A percentile compares a stretch with the other conserved stretches of the same genome.
phyloP scores from a whole-genome alignment of 2,113 vertebrate genomes.

The Peromyscus leucopus region DNA sequence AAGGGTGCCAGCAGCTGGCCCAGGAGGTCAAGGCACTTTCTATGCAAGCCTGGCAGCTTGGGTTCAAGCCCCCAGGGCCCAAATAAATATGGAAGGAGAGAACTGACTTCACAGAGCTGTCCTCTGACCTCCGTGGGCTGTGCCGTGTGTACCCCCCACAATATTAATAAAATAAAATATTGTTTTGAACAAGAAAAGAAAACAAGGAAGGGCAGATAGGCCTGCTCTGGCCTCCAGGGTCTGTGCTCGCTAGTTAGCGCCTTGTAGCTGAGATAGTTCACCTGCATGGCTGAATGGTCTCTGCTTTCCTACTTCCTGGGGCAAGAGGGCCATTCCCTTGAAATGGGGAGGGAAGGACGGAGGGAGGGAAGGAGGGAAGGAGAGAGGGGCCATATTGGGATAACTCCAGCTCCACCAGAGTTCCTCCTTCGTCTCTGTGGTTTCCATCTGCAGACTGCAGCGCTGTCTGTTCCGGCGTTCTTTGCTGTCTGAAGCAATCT shows the following conservation, averaged over 20 bases:
- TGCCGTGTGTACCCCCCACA: no score
- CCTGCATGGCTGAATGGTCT: neutral
- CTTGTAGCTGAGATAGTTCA: neutral
- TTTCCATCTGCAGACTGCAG: neutral
- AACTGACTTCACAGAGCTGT: neutral
- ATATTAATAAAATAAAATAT: neutral
- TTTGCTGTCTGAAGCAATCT: neutral
- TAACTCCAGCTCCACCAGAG: neutral
- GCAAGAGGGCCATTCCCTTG: neutral
- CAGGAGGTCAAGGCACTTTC: neutral
- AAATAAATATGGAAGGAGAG: neutral
- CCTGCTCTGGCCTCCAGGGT: neutral
- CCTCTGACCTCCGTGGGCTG: neutral
- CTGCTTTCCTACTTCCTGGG: neutral
- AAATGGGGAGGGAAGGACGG: fast-evolving
- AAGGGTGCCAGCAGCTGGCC: neutral
- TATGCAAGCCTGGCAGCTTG: neutral
- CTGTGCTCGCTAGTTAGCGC: neutral
- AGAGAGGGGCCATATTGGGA: neutral
- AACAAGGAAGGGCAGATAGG: neutral
- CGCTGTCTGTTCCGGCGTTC: neutral
- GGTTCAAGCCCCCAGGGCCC: neutral
- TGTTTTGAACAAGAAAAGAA: neutral
- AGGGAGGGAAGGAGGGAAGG: neutral
- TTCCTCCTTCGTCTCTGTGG: slow-evolving; percentile 6